Evolutionary conservation across 2,797 vertebrate genomes (phyloP), one percentile per base, ranked within the genome.

Genomic region (Pipistrellus pygmaeus): DNA sequence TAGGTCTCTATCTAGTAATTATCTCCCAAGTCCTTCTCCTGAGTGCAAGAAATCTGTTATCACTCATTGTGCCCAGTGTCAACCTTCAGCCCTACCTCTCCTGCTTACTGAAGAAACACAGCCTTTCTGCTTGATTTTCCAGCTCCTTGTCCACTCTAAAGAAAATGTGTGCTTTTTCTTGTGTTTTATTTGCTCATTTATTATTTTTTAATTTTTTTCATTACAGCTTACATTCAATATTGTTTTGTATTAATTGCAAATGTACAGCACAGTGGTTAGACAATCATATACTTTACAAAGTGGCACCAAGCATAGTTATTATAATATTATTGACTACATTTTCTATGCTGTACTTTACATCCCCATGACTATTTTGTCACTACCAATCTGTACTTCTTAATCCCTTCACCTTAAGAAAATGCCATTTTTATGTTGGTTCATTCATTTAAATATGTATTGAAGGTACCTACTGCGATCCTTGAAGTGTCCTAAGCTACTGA

Each of bases 131-230:
- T 93, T 85, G 32, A 38, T 84, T 90, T 89, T 62, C 5, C 7
- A 95, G 41, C 41, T 69, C 15, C 8, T 55, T 68, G 11, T 66
- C 9, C 10, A 35, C 87, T 96, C 57, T 66, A 62, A 87, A 89
- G 25, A 86, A 25, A 85, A 17, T 57, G 12, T 38, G 44, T 44
- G 44, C 11, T 71, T 35, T 81, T 71, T 64, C 62, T 77, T 77
- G 1, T 77, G 48, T 53, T 53, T 53, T 53, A 35, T 53, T 53
- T 77, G n/a, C 21, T 77, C 48, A 53, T 35, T 77, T 55, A 55
- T 35, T 76, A 32, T 21, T 23, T 53, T 76, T 23, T 23, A 32
- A 75, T 14, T 23, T 76, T 76, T 51, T 53, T 11, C 32, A 51
- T 55, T 55, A 25, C n/a, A 77, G 48, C 15, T 77, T 23, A 55